Base-by-base conservation (phyloP, 2,113 vertebrate species). In the Cololabis saira region DNA sequence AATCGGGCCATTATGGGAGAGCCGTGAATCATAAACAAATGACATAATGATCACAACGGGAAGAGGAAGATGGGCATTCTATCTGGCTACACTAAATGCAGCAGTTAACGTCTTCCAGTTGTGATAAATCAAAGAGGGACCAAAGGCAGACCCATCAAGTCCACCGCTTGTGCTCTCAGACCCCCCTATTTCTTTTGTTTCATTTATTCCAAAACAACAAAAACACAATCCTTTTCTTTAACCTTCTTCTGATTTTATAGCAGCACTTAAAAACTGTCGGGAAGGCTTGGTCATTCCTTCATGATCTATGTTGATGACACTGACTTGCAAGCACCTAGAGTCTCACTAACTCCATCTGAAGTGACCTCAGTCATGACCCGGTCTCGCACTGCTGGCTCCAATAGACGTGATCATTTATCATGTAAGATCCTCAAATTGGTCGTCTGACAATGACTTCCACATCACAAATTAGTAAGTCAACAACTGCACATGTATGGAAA, bases 21-120 rank as follows among this genome's bases (percentile, higher is more conserved):
- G 74, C 78, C n/a, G 80, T 83, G 87, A 81, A 83, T 90, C 88
- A 89, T 89, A 90, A 89, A 89, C 86, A 89, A 87, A 90, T 82
- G 87, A 76, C 83, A 81, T 82, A 81, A 89, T 24, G 65, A 87
- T 82, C 76, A 81, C 40, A 19, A 81, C 80, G 74, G 67, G 74
- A 60, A 68, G 71, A 66, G 67, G 80, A 63, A 66, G 80, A 81
- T 48, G 64, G 67, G 45, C 73, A 50, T 74, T 77, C 82, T 80
- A 71, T 86, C 51, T 74, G 80, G 81, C 71, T 63, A 82, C 76
- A 72, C 59, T 82, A 79, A 85, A 80, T 12, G 30, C 67, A 17
- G 84, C 78, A 58, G 81, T 87, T 85, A 80, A 68, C 67, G 14
- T 14, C 58, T 48, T 67, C 48, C 56, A 59, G 52, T 76, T 48